phyloP scores from a whole-genome alignment of 2,113 vertebrate species.

The Chrysemys picta region DNA sequence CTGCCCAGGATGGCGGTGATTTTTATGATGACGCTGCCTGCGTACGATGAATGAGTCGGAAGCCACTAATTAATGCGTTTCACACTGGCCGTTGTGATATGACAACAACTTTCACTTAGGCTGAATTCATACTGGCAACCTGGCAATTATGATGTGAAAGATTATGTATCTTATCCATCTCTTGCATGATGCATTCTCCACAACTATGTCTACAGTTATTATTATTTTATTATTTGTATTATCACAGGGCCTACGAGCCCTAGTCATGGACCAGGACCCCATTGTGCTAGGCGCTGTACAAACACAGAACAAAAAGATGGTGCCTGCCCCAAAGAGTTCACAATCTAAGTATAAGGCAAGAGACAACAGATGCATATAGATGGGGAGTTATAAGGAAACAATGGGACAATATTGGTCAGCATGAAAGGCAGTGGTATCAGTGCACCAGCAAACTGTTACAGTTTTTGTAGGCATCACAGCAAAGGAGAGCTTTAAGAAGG shows the following conservation, averaged over 20 bases:
- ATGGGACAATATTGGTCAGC: neutral
- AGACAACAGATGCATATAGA: neutral
- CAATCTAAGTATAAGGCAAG: neutral
- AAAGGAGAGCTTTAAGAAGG: neutral
- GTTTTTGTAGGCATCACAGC: neutral
- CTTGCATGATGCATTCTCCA: neutral
- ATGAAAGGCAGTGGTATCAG: neutral
- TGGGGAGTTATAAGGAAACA: neutral
- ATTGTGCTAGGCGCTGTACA: neutral
- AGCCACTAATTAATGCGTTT: neutral
- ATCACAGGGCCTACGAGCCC: neutral
- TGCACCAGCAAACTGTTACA: neutral
- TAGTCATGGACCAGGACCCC: neutral
- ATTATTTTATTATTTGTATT: too few relatives aligned
- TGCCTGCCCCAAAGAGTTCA: neutral
- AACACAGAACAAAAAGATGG: neutral
- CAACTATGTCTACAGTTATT: neutral
- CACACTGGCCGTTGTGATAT: neutral
- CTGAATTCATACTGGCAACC: neutral
- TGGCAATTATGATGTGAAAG: neutral
- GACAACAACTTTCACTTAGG: neutral
- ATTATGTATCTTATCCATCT: neutral
- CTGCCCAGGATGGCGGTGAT: neutral
- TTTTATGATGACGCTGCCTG: neutral
- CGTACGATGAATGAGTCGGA: neutral